Evolutionary conservation across 1,140 invertebrate genomes (phyloP).

Genomic region (Atta colombica): DNA sequence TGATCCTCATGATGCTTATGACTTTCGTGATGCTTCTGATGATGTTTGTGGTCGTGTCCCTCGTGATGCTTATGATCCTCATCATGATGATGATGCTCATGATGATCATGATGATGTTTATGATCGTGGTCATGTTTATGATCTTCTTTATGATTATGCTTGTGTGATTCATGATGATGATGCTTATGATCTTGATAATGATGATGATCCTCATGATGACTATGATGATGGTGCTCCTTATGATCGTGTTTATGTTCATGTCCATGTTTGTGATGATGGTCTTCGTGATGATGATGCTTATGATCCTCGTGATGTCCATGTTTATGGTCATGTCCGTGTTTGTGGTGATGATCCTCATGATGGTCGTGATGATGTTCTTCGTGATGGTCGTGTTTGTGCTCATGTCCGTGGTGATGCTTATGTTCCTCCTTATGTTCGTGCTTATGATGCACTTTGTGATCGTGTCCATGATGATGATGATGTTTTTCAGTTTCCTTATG

Average conservation of each 20-base stretch:
- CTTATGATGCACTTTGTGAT: conserved; percentile 77
- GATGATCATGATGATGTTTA: conserved; percentile 79
- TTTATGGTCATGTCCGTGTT: conserved; percentile 81
- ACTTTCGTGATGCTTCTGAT: conserved; percentile 77
- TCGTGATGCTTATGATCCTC: conserved; percentile 78
- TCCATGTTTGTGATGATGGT: conserved; percentile 72
- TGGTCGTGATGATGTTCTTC: conserved; percentile 79
- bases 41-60: conserved; percentile 78
- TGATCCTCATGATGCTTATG: conserved; percentile 77
- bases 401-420: conserved; percentile 75
- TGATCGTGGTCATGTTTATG: conserved; percentile 81
- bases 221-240: conserved; percentile 73
- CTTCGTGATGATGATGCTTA: conserved; percentile 72
- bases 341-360: conserved; percentile 81
- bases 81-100: conserved; percentile 77
- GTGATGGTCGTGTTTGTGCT: conserved; percentile 81
- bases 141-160: conserved; percentile 63
- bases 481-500: conserved; percentile 83
- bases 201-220: conserved; percentile 77
- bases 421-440: conserved; percentile 78
- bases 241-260: conserved; percentile 73
- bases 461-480: conserved; percentile 82
- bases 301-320: conserved; percentile 76
- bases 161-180: conserved; percentile 64
- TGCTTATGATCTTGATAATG: conserved; percentile 70